Base-by-base conservation (phyloP, 2,888 invertebrate genomes). In the Lasioglossum oenotherae region DNA sequence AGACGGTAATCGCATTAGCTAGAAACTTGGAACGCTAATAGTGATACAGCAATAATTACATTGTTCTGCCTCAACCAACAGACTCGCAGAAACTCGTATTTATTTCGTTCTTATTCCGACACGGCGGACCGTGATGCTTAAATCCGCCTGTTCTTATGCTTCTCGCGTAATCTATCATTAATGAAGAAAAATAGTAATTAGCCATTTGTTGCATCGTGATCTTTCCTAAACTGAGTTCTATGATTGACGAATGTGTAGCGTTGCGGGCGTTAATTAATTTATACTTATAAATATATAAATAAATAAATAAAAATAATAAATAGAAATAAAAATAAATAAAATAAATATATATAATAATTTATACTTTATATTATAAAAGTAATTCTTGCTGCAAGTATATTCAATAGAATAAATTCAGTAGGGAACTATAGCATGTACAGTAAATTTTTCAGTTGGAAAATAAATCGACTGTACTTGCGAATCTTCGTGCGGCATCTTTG, bases 1-100 rank as follows among this genome's bases (percentile, higher is more conserved):
- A 23, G 88, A 84, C 87, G 79, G 88, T 89, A 87, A 90, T 88
- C 85, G 82, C 67, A 77, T 80, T 81, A 73, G 81, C 53, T 19
- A 10, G 46, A 6, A 74, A 80, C 64, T 49, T 60, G 74, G 27
- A 78, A 64, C 53, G 60, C 72, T 35, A 38, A 38, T 67, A 49
- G 35, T 38, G 27, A 74, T 73, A 53, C 57, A 71, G 78, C 78
- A 84, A 78, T 44, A 72, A 84, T 71, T 35, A 23, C 69, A 60
- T 78, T 31, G 44, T 49, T 69, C 35, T 10, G 19, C 2, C n/a
- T 27, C 14, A 53, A 27, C 60, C 46, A 60, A 16, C 53, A 2
- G 53, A 53, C 60, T 76, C 31, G 72, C 64, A 27, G 31, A 23
- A 4, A 19, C 53, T 53, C 16, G 31, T 53, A 81, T 76, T 41